These are phyloP conservation scores for Diacarnus erythraeanus DNA, from an alignment of 37 sponge, comb jelly and placozoan species.

Conservation along the genomic window DNA sequence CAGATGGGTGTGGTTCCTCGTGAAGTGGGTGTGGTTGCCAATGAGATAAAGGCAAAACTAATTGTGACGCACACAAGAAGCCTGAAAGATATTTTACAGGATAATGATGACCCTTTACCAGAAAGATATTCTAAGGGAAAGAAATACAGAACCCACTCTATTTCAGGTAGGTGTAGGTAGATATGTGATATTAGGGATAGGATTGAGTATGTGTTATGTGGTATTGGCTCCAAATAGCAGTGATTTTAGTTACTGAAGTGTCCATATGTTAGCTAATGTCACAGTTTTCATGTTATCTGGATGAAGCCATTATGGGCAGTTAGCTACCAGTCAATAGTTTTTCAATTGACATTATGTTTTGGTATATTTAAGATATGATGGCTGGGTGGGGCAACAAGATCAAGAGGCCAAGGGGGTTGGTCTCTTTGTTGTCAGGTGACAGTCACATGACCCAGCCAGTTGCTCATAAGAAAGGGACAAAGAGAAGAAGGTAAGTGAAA, in stretches of 20 bases:
- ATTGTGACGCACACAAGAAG: neutral
- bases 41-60: neutral
- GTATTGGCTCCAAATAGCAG: too few species aligned
- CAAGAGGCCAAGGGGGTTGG: neutral
- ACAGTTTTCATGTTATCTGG: too few species aligned
- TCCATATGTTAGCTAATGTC: too few species aligned
- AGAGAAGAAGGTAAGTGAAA: neutral
- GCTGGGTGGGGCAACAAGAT: conserved; percentile 4
- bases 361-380: conserved; percentile 1
- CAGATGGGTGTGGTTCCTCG: conserved; percentile 44
- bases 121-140: neutral
- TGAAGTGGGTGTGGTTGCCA: neutral
- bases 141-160: conserved; percentile 22
- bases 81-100: neutral
- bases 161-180: conserved; percentile 23
- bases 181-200: neutral
- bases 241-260: too few species aligned
- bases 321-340: too few species aligned
- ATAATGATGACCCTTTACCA: neutral
- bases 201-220: too few species aligned
- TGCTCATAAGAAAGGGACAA: neutral
- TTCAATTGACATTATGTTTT: too few species aligned
- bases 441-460: conserved; percentile 12
- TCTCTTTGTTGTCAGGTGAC: neutral
- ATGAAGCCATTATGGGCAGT: too few species aligned